Conservation (phyloP, 1,140 invertebrate species). For the Tribolium castaneum region DNA sequence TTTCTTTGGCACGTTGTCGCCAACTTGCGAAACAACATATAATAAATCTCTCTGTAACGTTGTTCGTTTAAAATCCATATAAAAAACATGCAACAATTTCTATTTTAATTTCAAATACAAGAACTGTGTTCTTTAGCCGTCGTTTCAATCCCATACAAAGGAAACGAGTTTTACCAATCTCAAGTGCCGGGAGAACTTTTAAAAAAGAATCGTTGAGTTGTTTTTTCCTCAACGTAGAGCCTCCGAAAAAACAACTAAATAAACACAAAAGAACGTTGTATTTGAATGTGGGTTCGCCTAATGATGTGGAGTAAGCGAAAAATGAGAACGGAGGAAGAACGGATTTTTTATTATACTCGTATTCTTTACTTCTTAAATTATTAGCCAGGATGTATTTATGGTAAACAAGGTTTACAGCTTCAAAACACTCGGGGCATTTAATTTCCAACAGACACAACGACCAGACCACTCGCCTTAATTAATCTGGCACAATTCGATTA, state of each 20-base stretch:
- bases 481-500: not conserved
- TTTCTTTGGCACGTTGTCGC: conserved; percentile 25
- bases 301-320: conserved; percentile 26
- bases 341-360: conserved; percentile 16
- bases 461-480: not conserved
- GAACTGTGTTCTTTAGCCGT: not conserved
- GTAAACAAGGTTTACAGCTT: conserved; percentile 30
- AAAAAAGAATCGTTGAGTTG: conserved; percentile 24
- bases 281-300: conserved; percentile 4
- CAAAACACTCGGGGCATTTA: not conserved
- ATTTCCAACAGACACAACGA: not conserved
- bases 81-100: conserved; percentile 17
- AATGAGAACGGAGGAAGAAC: not conserved
- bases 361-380: conserved; percentile 20
- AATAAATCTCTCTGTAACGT: not conserved
- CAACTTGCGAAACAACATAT: conserved; percentile 24
- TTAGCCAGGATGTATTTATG: conserved; percentile 18
- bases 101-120: conserved; percentile 28
- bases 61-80: conserved; percentile 10
- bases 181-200: not conserved
- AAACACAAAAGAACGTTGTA: conserved; percentile 10
- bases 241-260: conserved; percentile 11
- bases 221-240: not conserved
- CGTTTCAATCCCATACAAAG: conserved; percentile 1
- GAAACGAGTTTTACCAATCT: conserved; percentile 9